Evolutionary conservation across 2,888 invertebrate species (phyloP).

Genomic region (Lithophane leautieri): DNA sequence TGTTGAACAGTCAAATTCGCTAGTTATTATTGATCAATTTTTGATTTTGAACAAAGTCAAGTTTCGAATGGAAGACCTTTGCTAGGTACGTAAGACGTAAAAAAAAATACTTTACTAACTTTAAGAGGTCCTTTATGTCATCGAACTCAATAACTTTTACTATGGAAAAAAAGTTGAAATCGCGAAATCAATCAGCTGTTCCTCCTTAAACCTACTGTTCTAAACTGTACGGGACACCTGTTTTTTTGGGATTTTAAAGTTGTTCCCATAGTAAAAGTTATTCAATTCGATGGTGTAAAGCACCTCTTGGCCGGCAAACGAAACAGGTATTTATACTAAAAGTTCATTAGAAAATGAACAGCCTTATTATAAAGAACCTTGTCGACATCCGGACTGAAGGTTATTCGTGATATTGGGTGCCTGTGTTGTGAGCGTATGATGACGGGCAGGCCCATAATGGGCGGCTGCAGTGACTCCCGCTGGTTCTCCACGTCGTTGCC

Average conservation of each 20-base stretch:
- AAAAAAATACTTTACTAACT: too few species aligned
- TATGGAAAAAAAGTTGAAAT: too few species aligned
- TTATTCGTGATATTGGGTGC: slow-evolving; percentile 92
- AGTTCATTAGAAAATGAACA: background rate
- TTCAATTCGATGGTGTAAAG: too few species aligned
- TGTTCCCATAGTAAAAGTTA: too few species aligned
- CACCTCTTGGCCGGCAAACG: too few species aligned
- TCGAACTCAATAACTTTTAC: too few species aligned
- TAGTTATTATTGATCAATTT: background rate
- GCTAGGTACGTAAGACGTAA: too few species aligned
- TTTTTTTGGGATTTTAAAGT: too few species aligned
- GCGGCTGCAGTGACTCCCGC: slow-evolving; percentile 91
- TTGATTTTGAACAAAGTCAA: background rate
- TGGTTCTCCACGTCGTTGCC: slow-evolving; percentile 91
- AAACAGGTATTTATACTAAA: background rate
- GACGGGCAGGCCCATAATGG: slow-evolving; percentile 91
- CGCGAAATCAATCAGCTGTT: too few species aligned
- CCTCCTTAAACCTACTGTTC: too few species aligned
- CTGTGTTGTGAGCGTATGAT: slow-evolving; percentile 92
- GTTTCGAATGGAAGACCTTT: background rate
- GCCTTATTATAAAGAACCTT: slow-evolving; percentile 76
- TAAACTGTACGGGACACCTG: too few species aligned
- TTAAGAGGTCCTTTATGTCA: too few species aligned
- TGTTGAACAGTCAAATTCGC: background rate
- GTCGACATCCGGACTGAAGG: slow-evolving; percentile 91